Conservation (phyloP, 2,113 vertebrate species). For the Dromaius novaehollandiae region DNA sequence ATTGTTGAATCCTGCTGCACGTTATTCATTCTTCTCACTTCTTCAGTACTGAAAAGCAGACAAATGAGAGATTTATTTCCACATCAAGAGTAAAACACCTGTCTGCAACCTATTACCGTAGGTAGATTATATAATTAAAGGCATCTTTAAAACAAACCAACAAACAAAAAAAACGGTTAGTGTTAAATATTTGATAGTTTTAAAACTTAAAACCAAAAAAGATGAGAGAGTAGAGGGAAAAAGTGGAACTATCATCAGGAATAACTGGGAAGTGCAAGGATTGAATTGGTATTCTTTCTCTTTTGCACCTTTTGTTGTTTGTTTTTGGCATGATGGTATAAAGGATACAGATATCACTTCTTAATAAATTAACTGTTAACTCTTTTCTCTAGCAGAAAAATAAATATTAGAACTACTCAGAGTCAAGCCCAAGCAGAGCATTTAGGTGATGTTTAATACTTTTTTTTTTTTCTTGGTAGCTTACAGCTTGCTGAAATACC, state of each 20-base stretch:
- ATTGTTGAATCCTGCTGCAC: neutral
- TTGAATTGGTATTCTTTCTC: neutral
- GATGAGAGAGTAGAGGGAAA: rapidly evolving
- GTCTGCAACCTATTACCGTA: neutral
- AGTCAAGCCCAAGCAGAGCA: neutral
- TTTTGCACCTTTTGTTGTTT: neutral
- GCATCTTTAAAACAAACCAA: neutral
- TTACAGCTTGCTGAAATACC: neutral
- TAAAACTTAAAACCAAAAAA: neutral
- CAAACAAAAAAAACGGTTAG: neutral
- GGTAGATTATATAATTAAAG: neutral
- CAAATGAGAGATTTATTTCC: neutral
- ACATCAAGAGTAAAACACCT: neutral
- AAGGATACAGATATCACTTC: neutral
- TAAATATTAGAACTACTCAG: neutral
- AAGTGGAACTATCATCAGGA: neutral
- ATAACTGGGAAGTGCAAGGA: neutral
- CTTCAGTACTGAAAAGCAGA: neutral
- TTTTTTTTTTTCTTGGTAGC: neutral
- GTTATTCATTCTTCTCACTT: neutral
- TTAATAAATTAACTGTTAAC: neutral
- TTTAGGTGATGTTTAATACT: neutral
- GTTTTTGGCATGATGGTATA: neutral
- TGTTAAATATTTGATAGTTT: neutral
- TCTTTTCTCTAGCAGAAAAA: too few relatives aligned